Percentiles rank a stretch among this genome's conserved stretches.
Evolutionary conservation across 92 coral and sea anemone genomes (phyloP).

Genomic region (Plumapathes pennacea): DNA sequence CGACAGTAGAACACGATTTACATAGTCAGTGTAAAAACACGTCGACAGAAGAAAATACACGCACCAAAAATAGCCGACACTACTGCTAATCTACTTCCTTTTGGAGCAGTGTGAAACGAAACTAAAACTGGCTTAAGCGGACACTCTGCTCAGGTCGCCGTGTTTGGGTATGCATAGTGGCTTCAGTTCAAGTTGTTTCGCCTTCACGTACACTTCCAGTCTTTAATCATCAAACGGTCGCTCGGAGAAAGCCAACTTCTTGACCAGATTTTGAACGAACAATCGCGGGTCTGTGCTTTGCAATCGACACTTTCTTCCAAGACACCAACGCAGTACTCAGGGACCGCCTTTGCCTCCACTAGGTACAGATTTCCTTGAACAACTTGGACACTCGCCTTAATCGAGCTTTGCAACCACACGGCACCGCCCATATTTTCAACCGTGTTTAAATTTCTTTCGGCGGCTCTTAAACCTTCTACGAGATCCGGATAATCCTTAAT

Average conservation of each 20-base stretch:
- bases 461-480: neutral
- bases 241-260: neutral
- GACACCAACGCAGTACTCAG: neutral
- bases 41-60: too few relatives aligned
- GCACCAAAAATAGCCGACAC: too few relatives aligned
- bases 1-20: too few relatives aligned
- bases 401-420: neutral
- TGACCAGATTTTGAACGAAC: constrained; percentile 1
- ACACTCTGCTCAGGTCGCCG: too few relatives aligned
- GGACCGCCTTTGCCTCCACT: neutral
- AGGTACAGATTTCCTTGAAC: neutral
- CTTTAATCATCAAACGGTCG: too few relatives aligned
- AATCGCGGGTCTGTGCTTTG: neutral
- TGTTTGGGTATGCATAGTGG: too few relatives aligned
- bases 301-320: neutral
- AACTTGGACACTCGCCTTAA: constrained; percentile 5
- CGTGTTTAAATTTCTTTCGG: neutral
- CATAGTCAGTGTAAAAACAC: too few relatives aligned
- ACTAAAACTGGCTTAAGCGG: too few relatives aligned
- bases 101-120: too few relatives aligned
- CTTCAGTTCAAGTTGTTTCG: too few relatives aligned
- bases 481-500: neutral
- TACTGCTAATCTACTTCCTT: too few relatives aligned
- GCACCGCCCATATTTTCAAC: neutral
- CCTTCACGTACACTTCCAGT: too few relatives aligned